Evolutionary conservation across 2,888 invertebrate species (phyloP).

Genomic region (Miltochrista miniata): DNA sequence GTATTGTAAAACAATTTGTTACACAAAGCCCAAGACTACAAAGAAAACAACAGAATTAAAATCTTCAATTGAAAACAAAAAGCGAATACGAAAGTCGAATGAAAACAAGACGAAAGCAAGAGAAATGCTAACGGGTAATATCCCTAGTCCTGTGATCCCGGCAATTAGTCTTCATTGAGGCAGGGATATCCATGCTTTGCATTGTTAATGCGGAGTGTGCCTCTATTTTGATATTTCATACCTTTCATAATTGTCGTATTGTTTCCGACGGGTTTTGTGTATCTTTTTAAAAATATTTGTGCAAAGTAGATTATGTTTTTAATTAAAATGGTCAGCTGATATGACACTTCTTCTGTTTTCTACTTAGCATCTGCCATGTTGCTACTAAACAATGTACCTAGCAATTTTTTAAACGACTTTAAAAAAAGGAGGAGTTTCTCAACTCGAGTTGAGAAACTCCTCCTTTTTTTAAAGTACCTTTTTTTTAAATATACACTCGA

Average conservation of each 20-base stretch:
- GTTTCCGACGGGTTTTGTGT: background rate
- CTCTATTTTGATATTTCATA: slow-evolving; percentile 9
- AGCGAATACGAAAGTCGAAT: background rate
- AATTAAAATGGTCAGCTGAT: background rate
- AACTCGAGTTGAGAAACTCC: no score
- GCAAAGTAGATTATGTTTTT: background rate
- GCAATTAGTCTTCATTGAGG: slow-evolving; percentile 53
- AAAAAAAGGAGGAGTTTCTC: no score
- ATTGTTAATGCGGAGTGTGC: slow-evolving; percentile 35
- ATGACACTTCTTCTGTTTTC: no score
- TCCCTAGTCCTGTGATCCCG: slow-evolving; percentile 27
- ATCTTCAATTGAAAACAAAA: background rate
- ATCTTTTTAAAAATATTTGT: background rate
- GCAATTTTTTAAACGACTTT: no score
- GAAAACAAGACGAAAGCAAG: slow-evolving; percentile 5
- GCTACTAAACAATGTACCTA: no score
- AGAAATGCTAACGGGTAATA: slow-evolving; percentile 11
- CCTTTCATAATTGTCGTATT: slow-evolving; percentile 11
- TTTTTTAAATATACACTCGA: no score
- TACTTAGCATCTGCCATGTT: no score
- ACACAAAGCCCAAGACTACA: no score
- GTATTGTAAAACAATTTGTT: no score
- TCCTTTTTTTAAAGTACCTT: no score
- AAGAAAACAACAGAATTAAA: no score
- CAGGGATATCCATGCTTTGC: slow-evolving; percentile 41